Evolutionary conservation across 1,140 invertebrate species (phyloP).

Genomic region (Contarinia nasturtii): DNA sequence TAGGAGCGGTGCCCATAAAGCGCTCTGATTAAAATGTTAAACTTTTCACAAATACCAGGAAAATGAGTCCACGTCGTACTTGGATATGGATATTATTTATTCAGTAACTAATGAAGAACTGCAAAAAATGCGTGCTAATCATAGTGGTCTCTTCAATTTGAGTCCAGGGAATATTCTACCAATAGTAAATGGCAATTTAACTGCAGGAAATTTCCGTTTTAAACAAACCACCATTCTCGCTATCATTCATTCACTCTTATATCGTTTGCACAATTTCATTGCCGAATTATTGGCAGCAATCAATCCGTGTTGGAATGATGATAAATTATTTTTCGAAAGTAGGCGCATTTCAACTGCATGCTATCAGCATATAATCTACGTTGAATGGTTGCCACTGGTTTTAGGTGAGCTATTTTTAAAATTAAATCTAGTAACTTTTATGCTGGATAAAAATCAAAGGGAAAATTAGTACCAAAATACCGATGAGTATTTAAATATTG

Average conservation of each 20-base stretch:
- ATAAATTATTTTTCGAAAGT: slow-evolving; percentile 59
- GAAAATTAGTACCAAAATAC: too few species aligned
- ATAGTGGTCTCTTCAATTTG: neutral
- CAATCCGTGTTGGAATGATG: slow-evolving; percentile 54
- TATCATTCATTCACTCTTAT: slow-evolving; percentile 61
- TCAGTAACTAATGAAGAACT: neutral
- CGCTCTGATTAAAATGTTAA: neutral
- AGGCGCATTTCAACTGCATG: slow-evolving; percentile 68
- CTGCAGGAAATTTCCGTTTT: slow-evolving; percentile 49
- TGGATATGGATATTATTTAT: neutral
- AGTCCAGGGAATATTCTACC: neutral
- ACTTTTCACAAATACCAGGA: neutral
- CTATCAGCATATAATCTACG: slow-evolving; percentile 76
- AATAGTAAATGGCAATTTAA: slow-evolving; percentile 14
- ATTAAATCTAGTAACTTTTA: neutral
- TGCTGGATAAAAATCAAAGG: slow-evolving; percentile 11
- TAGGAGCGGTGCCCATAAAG: too few species aligned
- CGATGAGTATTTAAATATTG: slow-evolving; percentile 24
- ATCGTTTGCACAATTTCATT: slow-evolving; percentile 76
- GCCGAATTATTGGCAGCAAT: slow-evolving; percentile 36
- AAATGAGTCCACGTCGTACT: neutral
- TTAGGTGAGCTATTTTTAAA: slow-evolving; percentile 31
- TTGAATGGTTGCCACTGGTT: slow-evolving; percentile 73
- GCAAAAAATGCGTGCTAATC: neutral
- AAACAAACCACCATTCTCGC: slow-evolving; percentile 75